Base-by-base conservation (phyloP, 2,797 vertebrate genomes). In the Gymnodraco acuticeps region DNA sequence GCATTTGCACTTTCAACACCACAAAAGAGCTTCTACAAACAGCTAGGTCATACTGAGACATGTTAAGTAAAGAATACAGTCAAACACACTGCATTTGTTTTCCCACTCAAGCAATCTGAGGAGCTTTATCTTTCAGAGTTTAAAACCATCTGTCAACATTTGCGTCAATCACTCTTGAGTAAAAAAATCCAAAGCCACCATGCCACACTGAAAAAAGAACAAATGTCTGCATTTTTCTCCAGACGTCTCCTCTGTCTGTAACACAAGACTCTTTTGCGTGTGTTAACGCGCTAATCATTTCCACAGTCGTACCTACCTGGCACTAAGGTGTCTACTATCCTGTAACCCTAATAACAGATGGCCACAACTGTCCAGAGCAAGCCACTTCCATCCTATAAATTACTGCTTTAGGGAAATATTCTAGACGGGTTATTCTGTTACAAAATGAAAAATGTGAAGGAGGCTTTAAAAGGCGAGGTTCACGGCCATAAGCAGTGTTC, bases 321-420 rank as follows among this genome's bases (percentile, higher is more conserved):
- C 64, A 47, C 42, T 15, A 9, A 66, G 64, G 71, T 83, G 63
- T 88, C 78, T 23, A 4, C 75, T 71, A 54, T 69, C 78, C 80
- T 72, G 31, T 83, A 67, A 88, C 77, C 70, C 64, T 71, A 62
- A 64, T 66, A 88, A 71, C 87, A 90, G 81, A 88, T 83, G 86
- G 67, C 55, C 47, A 48, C 51, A 46, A 62, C 69, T 77, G 55
- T 83, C 81, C 62, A 8, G 48, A 64, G 19, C 41, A 20, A 64
- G 50, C 64, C 23, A 2, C 13, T 48, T 71, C 64, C 64, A 72
- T 78, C 81, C 59, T 20, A 50, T 69, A 69, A 77, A 80, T 61
- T 19, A 62, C 60, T 48, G 58, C 77, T 77, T 66, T 45, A 74
- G 75, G 73, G 63, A 70, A 77, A 77, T 23, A 65, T 68, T 66